Evolutionary conservation across 1,140 invertebrate genomes (phyloP).

Genomic region (Drosophila lini): DNA sequence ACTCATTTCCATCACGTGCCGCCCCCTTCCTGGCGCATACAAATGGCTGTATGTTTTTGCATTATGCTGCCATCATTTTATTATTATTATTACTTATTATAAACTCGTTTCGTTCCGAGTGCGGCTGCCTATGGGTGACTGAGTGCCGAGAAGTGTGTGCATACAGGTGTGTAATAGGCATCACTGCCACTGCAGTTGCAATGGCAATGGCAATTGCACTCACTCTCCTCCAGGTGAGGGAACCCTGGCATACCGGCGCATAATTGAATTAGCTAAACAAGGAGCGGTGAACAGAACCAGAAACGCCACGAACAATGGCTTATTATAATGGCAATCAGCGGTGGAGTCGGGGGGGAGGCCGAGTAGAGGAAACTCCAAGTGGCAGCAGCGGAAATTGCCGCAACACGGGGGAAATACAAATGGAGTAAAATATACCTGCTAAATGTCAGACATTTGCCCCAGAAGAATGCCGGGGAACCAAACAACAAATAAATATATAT

Average conservation of each 20-base stretch:
- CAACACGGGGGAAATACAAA: background rate
- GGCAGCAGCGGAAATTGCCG: constrained; percentile 11
- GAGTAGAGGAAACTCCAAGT: constrained; percentile 5
- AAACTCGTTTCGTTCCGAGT: constrained; percentile 22
- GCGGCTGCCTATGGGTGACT: constrained; percentile 47
- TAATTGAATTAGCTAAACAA: constrained; percentile 79
- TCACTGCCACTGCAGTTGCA: constrained; percentile 44
- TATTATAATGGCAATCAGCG: constrained; percentile 65
- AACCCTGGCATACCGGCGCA: constrained; percentile 35
- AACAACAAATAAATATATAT: constrained; percentile 7
- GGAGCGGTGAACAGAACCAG: constrained; percentile 24
- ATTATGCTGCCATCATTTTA: constrained; percentile 49
- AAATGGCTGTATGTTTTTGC: constrained; percentile 66
- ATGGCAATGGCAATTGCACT: constrained; percentile 19
- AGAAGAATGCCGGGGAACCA: background rate
- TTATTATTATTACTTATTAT: constrained; percentile 53
- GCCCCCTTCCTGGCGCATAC: constrained; percentile 35
- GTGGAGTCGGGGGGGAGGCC: background rate
- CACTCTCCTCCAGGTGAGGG: constrained; percentile 4
- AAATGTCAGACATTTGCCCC: constrained; percentile 3
- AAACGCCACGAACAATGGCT: constrained; percentile 69
- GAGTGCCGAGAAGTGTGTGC: constrained; percentile 42
- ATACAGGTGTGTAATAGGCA: constrained; percentile 35
- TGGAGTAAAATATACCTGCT: background rate
- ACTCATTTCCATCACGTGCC: constrained; percentile 65